These are phyloP conservation scores for Acomys russatus DNA, from an alignment of 2,797 vertebrate genomes.

Conservation along the genomic window DNA sequence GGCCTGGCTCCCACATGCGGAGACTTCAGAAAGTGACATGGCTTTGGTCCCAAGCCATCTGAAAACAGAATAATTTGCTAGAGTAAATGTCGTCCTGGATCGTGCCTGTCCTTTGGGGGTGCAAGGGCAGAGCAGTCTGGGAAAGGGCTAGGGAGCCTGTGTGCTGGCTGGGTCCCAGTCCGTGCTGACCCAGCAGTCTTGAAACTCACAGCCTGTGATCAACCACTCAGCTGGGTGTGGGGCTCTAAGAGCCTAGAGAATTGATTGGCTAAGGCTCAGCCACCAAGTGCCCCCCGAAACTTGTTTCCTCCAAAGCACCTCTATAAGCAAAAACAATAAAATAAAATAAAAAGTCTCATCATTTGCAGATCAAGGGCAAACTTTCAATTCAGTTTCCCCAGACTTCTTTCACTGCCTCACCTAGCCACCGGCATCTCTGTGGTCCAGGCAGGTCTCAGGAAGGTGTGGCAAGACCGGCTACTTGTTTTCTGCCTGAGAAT, in stretches of 20 bases:
- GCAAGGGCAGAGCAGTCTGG: slow-evolving; percentile 57
- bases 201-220: background rate
- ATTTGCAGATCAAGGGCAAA: background rate
- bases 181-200: background rate
- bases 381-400: background rate
- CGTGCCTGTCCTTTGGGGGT: slow-evolving; percentile 17
- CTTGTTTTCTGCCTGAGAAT: background rate
- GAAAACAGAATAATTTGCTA: slow-evolving; percentile 70
- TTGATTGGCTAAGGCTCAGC: background rate
- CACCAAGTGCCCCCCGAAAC: background rate
- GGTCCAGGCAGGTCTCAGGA: background rate
- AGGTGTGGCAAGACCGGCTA: background rate
- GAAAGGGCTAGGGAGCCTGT: slow-evolving; percentile 42
- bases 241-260: background rate
- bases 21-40: slow-evolving; percentile 73
- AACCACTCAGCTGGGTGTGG: background rate
- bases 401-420: background rate
- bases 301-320: background rate
- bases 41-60: slow-evolving; percentile 74
- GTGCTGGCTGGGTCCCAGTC: background rate
- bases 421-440: background rate
- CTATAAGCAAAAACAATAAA: background rate
- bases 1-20: slow-evolving; percentile 71
- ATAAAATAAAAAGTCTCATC: background rate
- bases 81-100: slow-evolving; percentile 64